Evolutionary conservation across 2,797 vertebrate genomes (phyloP).

Genomic region (Aerospiza tachiro): DNA sequence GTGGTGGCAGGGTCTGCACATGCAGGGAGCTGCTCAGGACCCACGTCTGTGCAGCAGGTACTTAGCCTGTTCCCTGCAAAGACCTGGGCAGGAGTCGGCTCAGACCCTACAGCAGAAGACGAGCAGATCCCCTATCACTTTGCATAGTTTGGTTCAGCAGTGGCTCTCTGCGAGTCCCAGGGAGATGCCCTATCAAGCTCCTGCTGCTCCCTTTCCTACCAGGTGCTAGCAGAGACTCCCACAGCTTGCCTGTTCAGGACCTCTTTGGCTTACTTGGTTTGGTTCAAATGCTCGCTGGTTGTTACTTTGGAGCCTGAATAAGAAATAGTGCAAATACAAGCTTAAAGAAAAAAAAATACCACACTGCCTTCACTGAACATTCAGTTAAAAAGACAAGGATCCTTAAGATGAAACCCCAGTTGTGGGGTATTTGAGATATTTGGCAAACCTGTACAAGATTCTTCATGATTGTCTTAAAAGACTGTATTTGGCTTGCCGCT

Average conservation of each 20-base stretch:
- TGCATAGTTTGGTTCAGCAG: slow-evolving; percentile 1
- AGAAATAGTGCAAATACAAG: slow-evolving; percentile 54
- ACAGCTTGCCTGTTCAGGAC: background rate
- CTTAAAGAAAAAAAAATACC: background rate
- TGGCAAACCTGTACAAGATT: background rate
- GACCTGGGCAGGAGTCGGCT: background rate
- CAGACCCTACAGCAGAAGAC: background rate
- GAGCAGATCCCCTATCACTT: background rate
- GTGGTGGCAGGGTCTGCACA: background rate
- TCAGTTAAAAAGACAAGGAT: background rate
- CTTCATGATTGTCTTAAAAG: background rate
- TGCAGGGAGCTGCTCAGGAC: background rate
- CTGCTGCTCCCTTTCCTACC: background rate
- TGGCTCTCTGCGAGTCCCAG: background rate
- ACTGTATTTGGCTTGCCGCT: background rate
- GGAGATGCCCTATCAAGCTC: rapidly evolving
- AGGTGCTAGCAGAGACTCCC: background rate
- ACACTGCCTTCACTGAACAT: background rate
- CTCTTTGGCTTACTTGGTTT: slow-evolving; percentile 35
- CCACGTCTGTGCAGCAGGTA: background rate
- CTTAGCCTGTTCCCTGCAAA: background rate
- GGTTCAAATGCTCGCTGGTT: background rate
- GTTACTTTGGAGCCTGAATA: background rate
- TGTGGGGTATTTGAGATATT: background rate
- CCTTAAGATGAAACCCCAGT: background rate